Conservation (phyloP, 2,113 vertebrate genomes). For the Neodontobutis hainanensis region DNA sequence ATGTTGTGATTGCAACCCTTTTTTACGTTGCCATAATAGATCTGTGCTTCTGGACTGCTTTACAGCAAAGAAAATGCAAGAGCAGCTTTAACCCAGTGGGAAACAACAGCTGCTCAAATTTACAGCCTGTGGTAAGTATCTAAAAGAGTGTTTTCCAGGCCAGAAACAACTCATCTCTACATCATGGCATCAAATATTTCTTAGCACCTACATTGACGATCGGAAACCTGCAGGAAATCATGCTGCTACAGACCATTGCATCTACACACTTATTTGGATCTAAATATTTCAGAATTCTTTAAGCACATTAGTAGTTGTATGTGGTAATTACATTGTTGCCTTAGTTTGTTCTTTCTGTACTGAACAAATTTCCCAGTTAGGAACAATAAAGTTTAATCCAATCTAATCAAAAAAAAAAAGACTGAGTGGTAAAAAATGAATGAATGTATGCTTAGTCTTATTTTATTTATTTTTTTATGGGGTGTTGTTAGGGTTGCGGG, state of each 20-base stretch:
- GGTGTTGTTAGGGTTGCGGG: too few relatives aligned
- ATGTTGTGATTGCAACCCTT: not conserved
- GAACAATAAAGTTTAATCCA: too few relatives aligned
- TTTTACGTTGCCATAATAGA: not conserved
- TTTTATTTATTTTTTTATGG: too few relatives aligned
- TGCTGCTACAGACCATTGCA: not conserved
- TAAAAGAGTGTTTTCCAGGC: not conserved
- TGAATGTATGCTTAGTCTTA: too few relatives aligned
- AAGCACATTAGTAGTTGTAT: too few relatives aligned
- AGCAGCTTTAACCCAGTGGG: not conserved
- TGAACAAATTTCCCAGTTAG: too few relatives aligned
- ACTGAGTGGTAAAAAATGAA: too few relatives aligned
- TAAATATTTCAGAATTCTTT: too few relatives aligned
- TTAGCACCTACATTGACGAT: not conserved
- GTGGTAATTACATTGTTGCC: too few relatives aligned
- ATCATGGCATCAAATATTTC: slow-evolving; percentile 3
- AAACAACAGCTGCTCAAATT: slow-evolving; percentile 2
- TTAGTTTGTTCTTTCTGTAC: too few relatives aligned
- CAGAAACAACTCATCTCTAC: not conserved
- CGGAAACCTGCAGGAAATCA: not conserved
- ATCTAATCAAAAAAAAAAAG: too few relatives aligned
- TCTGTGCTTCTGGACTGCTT: not conserved
- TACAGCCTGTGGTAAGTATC: not conserved
- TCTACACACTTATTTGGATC: too few relatives aligned
- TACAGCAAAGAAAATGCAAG: not conserved